A percentile compares a stretch with the other conserved stretches of the same genome.
Evolutionary conservation across 2,113 vertebrate genomes (phyloP).

Genomic region (Malurus elegans): DNA sequence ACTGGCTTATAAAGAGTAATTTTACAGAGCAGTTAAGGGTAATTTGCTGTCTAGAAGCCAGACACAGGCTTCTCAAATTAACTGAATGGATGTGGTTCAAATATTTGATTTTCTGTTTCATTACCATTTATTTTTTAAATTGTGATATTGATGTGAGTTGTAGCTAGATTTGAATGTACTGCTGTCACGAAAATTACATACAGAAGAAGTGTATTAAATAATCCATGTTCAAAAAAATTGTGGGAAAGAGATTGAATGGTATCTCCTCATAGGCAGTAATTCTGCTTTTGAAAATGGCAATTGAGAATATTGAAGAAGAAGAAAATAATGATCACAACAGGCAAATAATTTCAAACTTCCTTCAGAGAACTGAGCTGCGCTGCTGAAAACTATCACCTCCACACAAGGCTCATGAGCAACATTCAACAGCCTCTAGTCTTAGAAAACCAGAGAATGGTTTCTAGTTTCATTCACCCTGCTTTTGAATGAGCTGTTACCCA

Average conservation of each 20-base stretch:
- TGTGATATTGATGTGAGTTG: neutral
- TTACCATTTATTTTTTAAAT: neutral
- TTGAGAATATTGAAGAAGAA: neutral
- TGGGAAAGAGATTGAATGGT: neutral
- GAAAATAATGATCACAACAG: neutral
- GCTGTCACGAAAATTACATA: neutral
- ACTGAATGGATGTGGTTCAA: neutral
- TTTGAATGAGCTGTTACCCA: neutral
- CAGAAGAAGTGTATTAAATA: neutral
- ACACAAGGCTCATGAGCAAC: neutral
- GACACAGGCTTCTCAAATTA: conserved; percentile 3
- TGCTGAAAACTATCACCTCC: neutral
- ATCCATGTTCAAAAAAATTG: neutral
- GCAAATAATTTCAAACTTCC: neutral
- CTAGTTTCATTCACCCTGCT: neutral
- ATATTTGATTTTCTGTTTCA: neutral
- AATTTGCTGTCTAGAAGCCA: neutral
- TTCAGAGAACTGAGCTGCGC: neutral
- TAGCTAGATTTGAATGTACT: neutral
- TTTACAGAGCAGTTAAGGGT: neutral
- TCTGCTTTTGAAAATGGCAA: neutral
- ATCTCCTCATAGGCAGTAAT: neutral
- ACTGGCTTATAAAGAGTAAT: neutral
- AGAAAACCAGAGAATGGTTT: neutral
- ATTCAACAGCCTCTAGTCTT: neutral